phyloP scores from a whole-genome alignment of 2,888 invertebrate genomes.

The Drosophila koepferae region DNA sequence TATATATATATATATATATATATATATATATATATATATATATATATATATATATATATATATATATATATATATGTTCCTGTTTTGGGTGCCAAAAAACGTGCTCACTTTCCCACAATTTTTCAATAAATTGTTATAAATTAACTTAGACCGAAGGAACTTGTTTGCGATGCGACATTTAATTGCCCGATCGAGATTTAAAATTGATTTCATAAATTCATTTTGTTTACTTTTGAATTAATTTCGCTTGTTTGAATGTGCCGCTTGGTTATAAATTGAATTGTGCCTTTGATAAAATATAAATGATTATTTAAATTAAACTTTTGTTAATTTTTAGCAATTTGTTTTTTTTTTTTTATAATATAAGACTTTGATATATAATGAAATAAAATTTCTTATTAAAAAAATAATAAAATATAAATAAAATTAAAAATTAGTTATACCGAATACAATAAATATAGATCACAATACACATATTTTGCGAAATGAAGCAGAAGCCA shows the following conservation, averaged over 20 bases:
- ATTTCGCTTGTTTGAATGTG: constrained; percentile 44
- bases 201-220: constrained; percentile 38
- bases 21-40: neutral
- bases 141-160: constrained; percentile 33
- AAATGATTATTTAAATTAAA: neutral
- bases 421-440: no score
- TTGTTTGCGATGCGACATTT: constrained; percentile 40
- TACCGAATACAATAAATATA: no score
- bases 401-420: no score
- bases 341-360: neutral
- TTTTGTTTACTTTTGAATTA: constrained; percentile 21
- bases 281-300: neutral
- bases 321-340: neutral
- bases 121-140: constrained; percentile 42
- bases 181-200: constrained; percentile 24
- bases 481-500: no score
- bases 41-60: neutral
- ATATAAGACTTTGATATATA: no score
- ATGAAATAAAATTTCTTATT: no score
- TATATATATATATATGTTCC: constrained; percentile 12
- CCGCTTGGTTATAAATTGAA: constrained; percentile 45
- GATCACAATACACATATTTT: no score
- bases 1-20: neutral
- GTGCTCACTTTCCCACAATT: constrained; percentile 49
- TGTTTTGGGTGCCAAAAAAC: constrained; percentile 27